phyloP scores from a whole-genome alignment of 2,113 vertebrate genomes.

The Paramormyrops kingsleyae region DNA sequence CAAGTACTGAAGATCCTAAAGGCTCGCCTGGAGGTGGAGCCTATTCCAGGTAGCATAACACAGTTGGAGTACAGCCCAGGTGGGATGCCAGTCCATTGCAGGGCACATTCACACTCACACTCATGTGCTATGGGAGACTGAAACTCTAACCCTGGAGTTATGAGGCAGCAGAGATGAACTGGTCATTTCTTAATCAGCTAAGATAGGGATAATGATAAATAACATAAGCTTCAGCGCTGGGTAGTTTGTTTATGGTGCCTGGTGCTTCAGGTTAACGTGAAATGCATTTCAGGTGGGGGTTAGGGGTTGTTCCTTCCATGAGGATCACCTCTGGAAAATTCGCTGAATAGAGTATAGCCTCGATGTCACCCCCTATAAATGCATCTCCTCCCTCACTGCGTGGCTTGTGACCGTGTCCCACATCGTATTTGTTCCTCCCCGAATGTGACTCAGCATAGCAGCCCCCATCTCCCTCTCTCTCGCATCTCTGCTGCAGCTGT shows the following conservation, averaged over 20 bases:
- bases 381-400: neutral
- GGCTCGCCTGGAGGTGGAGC: neutral
- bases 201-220: neutral
- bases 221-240: neutral
- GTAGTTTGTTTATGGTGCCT: neutral
- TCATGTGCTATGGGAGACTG: neutral
- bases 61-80: too few species aligned
- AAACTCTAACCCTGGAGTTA: neutral
- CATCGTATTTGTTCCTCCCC: neutral
- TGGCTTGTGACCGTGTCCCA: neutral
- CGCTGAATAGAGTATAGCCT: neutral
- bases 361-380: neutral
- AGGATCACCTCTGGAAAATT: neutral
- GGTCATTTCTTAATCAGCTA: neutral
- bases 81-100: neutral
- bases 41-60: too few species aligned
- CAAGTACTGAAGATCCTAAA: neutral
- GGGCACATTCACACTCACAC: neutral
- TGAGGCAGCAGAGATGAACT: neutral
- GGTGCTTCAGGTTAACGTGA: neutral
- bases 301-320: neutral
- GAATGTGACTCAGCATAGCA: neutral
- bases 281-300: neutral
- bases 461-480: neutral
- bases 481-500: neutral